Evolutionary conservation across 2,888 invertebrate genomes (phyloP).

Genomic region (Oxytorus armatus): DNA sequence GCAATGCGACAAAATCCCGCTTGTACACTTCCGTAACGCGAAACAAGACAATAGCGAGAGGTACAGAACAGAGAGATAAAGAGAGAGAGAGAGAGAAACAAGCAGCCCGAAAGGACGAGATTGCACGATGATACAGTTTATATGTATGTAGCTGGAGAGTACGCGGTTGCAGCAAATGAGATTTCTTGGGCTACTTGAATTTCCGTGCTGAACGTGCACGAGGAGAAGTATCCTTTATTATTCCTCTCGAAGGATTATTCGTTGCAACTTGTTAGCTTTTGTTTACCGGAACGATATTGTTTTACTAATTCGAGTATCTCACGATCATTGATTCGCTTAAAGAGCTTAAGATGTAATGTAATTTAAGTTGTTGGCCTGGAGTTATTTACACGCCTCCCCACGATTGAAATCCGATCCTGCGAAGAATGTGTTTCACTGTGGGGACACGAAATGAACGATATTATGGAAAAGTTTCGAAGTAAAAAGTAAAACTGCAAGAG

Average conservation of each 20-base stretch:
- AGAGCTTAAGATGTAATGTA: constrained; percentile 13
- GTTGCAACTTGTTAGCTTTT: constrained; percentile 32
- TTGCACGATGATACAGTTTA: constrained; percentile 63
- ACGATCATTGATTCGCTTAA: constrained; percentile 36
- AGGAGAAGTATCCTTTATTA: constrained; percentile 20
- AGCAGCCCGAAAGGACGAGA: constrained; percentile 45
- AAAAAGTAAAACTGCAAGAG: neutral
- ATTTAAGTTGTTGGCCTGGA: constrained; percentile 20
- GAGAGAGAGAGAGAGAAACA: constrained; percentile 18
- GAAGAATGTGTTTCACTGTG: constrained; percentile 16
- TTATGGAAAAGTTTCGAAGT: neutral
- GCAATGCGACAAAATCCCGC: constrained; percentile 69
- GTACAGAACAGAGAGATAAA: neutral
- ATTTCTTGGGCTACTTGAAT: constrained; percentile 41
- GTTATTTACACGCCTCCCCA: neutral
- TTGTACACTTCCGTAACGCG: constrained; percentile 61
- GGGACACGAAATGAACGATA: constrained; percentile 6
- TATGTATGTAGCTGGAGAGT: constrained; percentile 61
- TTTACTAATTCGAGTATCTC: constrained; percentile 42
- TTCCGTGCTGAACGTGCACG: constrained; percentile 21
- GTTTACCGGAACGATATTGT: constrained; percentile 54
- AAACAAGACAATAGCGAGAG: constrained; percentile 23
- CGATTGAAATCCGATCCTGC: constrained; percentile 26
- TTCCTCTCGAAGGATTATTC: constrained; percentile 45
- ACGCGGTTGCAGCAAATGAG: constrained; percentile 15